Percentiles rank a stretch among this genome's conserved stretches.
These are phyloP conservation scores for Pygathrix nemaeus DNA, from an alignment of 2,113 vertebrate genomes.

Conservation along the genomic window DNA sequence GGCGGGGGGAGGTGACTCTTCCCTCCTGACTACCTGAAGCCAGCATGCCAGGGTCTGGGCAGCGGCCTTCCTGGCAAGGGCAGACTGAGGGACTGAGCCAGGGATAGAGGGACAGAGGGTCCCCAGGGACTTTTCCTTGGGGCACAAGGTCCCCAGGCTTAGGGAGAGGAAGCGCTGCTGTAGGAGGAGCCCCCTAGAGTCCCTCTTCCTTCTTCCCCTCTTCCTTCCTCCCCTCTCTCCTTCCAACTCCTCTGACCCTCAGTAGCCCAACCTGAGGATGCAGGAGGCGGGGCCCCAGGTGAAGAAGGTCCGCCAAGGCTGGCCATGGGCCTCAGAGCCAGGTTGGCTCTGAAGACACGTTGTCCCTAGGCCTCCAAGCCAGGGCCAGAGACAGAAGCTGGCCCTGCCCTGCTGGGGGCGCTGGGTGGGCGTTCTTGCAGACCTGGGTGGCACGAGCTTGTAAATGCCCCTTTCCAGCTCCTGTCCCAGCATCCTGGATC, in stretches of 20 bases:
- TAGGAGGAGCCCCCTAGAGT: rapidly evolving
- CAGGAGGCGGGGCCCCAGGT: neutral
- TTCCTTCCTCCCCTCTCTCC: neutral
- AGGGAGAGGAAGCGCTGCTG: neutral
- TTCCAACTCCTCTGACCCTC: neutral
- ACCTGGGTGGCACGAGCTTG: too few species aligned
- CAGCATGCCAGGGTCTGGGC: neutral
- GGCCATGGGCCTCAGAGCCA: neutral
- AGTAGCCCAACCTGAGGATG: neutral
- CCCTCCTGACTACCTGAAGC: neutral
- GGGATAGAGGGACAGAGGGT: neutral
- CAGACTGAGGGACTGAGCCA: neutral
- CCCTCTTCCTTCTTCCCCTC: neutral
- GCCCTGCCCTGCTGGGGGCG: neutral
- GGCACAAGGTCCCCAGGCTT: neutral
- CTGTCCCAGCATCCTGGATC: neutral
- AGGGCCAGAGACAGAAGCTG: neutral
- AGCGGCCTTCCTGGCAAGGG: neutral
- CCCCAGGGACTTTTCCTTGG: too few species aligned
- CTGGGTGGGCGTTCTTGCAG: neutral
- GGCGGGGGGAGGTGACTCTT: rapidly evolving
- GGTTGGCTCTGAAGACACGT: neutral
- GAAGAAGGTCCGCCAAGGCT: neutral
- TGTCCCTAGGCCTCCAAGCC: neutral
- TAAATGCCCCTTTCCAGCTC: neutral